phyloP scores from a whole-genome alignment of 2,113 vertebrate species.

The Corythornis vintsioides region DNA sequence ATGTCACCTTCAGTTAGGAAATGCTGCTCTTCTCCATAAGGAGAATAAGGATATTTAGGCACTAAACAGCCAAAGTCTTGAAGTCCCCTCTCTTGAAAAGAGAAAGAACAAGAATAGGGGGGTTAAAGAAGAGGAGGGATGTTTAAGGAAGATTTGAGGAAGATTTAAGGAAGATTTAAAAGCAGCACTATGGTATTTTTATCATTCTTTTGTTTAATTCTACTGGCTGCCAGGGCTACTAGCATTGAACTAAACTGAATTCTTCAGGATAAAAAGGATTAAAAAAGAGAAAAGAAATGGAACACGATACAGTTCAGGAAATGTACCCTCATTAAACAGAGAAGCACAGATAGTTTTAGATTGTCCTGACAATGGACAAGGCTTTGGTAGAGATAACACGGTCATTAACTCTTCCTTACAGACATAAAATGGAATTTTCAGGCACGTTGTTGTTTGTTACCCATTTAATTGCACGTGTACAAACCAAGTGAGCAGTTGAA shows the following conservation, averaged over 20 bases:
- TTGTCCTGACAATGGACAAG: background rate
- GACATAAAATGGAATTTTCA: background rate
- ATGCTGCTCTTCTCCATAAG: background rate
- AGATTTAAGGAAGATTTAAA: background rate
- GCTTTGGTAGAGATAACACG: background rate
- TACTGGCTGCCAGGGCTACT: background rate
- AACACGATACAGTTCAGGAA: background rate
- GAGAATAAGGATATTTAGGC: constrained; percentile 8
- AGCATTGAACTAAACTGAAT: background rate
- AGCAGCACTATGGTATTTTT: background rate
- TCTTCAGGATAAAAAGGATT: background rate
- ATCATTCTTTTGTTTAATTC: background rate
- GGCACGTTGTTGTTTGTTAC: background rate
- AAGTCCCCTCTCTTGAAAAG: constrained; percentile 2
- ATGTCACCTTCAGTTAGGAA: background rate
- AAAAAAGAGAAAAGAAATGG: accelerated
- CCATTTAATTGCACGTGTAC: background rate
- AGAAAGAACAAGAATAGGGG: background rate
- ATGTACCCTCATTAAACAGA: background rate
- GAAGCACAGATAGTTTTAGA: background rate
- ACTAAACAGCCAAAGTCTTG: constrained; percentile 8
- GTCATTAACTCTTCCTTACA: background rate
- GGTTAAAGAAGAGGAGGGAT: too few species aligned
- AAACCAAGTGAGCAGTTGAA: background rate
- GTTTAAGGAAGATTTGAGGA: too few species aligned